These are phyloP conservation scores for Cavia aperea DNA, from an alignment of 2,113 vertebrate genomes.

Conservation along the genomic window DNA sequence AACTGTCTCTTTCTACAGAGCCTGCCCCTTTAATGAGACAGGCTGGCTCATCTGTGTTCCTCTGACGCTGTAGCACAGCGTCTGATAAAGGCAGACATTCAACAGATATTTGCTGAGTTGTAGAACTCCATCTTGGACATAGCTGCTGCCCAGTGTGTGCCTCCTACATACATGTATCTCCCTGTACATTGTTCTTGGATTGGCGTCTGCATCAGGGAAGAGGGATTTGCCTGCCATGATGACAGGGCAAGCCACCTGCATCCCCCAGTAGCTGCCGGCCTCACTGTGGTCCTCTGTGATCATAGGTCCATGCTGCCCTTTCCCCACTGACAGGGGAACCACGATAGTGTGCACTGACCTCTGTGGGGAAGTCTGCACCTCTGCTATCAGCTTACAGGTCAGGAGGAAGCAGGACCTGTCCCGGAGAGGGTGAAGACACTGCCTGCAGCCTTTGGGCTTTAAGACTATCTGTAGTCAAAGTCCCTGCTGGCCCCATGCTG, in stretches of 20 bases:
- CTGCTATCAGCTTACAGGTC: not conserved
- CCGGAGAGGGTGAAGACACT: not conserved
- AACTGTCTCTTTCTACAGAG: not conserved
- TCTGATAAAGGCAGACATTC: not conserved
- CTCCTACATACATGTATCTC: not conserved
- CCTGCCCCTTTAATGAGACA: not conserved
- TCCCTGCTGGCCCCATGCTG: not conserved
- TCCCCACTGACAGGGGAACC: not conserved
- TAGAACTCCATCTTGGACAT: not conserved
- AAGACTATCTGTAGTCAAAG: not conserved
- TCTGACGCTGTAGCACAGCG: not conserved
- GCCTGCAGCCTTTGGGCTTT: not conserved
- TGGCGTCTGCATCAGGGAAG: not conserved
- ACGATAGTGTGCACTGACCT: not conserved
- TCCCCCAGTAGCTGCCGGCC: not conserved
- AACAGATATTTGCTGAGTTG: not conserved
- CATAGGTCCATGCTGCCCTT: too few relatives aligned
- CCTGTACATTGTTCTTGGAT: not conserved
- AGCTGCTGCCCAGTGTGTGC: not conserved
- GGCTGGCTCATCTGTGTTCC: not conserved
- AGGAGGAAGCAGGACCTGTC: not conserved
- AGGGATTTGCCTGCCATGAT: not conserved
- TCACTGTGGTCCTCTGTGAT: not conserved
- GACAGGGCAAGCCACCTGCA: not conserved
- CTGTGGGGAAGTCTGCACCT: not conserved